Evolutionary conservation across 64 coral and sea anemone species (phyloP).

Genomic region (Pocillopora damicornis): DNA sequence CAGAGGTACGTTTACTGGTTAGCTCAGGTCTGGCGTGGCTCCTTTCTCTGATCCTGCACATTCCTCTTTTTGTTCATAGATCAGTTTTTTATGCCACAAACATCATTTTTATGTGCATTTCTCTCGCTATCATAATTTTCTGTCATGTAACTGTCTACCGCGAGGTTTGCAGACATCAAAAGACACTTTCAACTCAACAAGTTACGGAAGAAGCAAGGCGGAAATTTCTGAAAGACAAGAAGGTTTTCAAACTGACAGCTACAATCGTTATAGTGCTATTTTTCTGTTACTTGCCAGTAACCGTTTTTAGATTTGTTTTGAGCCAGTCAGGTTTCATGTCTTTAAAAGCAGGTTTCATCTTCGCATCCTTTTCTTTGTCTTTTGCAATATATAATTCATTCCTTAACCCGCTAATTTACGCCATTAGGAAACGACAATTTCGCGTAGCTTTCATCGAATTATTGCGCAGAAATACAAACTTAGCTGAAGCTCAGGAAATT

Average conservation of each 20-base stretch:
- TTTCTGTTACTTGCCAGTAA: not conserved
- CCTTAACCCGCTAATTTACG: not conserved
- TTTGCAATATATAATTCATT: not conserved
- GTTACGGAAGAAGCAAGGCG: not conserved
- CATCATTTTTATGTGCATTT: too few species aligned
- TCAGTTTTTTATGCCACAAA: too few species aligned
- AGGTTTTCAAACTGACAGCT: not conserved
- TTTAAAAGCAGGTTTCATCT: not conserved
- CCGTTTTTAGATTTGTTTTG: not conserved
- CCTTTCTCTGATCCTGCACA: too few species aligned
- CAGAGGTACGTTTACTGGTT: not conserved
- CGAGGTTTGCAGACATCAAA: not conserved
- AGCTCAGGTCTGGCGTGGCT: too few species aligned
- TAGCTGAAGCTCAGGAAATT: not conserved
- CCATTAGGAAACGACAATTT: not conserved
- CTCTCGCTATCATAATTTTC: too few species aligned
- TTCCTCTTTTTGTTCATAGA: too few species aligned
- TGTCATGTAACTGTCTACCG: too few species aligned
- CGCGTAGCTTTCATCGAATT: not conserved
- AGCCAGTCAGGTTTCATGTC: not conserved
- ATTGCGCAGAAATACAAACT: not conserved
- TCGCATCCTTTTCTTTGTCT: not conserved
- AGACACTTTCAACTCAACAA: not conserved
- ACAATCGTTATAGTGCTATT: not conserved
- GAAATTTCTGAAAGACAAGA: not conserved